Conservation (phyloP, 2,797 vertebrate species). For the Galaxias olidus region DNA sequence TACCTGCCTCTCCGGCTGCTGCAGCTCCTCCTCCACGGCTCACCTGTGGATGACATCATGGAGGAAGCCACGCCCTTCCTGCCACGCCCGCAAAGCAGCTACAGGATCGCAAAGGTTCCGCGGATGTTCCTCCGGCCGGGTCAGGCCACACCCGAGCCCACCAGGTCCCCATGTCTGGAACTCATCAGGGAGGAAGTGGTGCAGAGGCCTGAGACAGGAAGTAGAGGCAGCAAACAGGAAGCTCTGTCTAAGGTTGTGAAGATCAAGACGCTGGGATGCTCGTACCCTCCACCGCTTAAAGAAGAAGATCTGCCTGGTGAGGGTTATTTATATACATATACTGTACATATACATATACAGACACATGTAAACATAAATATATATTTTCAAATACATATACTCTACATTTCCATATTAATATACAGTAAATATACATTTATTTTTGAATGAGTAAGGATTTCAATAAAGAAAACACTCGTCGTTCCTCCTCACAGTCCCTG, state of each 20-base stretch:
- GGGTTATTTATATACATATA: background rate
- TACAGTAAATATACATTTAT: background rate
- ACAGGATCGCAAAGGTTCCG: background rate
- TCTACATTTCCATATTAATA: background rate
- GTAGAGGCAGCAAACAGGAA: background rate
- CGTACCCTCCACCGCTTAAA: background rate
- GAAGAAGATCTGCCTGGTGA: background rate
- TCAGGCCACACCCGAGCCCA: background rate
- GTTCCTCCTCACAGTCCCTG: background rate
- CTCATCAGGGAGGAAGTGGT: background rate
- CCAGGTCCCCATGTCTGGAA: background rate
- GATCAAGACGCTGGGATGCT: background rate
- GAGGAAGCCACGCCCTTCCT: conserved; percentile 4
- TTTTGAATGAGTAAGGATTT: background rate
- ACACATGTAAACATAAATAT: too few relatives aligned
- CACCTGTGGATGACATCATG: background rate
- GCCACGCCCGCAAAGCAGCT: conserved; percentile 11
- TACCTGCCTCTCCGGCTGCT: conserved; percentile 9
- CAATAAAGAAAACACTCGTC: background rate
- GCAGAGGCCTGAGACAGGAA: background rate
- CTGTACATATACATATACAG: background rate
- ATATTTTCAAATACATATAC: too few relatives aligned
- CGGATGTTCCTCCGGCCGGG: background rate
- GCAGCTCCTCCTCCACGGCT: background rate
- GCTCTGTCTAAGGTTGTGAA: background rate